Percentiles rank a stretch among this genome's conserved stretches.
These are phyloP conservation scores for Bombus sibiricus DNA, from an alignment of 1,140 invertebrate genomes.

Conservation along the genomic window DNA sequence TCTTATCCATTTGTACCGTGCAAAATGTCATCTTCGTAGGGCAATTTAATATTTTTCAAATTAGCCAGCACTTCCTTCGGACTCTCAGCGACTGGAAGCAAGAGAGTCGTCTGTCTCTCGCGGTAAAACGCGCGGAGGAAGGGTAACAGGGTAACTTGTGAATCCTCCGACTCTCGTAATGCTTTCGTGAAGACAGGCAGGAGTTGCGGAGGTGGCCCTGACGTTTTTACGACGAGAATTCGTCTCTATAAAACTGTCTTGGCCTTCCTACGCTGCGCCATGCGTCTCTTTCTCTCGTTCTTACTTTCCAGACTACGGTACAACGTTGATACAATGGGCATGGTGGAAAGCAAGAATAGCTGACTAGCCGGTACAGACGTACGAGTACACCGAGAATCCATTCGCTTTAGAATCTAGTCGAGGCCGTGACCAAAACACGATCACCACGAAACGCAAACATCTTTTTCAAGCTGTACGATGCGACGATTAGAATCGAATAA, in stretches of 20 bases:
- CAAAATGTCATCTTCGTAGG: neutral
- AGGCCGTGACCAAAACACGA: neutral
- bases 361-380: constrained; percentile 28
- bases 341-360: constrained; percentile 60
- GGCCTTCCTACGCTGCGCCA: constrained; percentile 58
- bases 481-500: too few relatives aligned
- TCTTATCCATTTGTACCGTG: neutral
- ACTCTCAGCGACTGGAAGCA: constrained; percentile 2
- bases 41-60: constrained; percentile 41
- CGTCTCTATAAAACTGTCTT: constrained; percentile 80
- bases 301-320: constrained; percentile 37
- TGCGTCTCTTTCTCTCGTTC: constrained; percentile 20
- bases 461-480: too few relatives aligned
- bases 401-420: constrained; percentile 32
- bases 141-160: constrained; percentile 72
- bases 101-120: constrained; percentile 53
- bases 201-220: constrained; percentile 71
- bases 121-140: constrained; percentile 50
- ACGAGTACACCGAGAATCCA: constrained; percentile 22
- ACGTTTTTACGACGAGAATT: constrained; percentile 79
- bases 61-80: constrained; percentile 46
- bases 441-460: neutral
- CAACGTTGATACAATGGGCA: constrained; percentile 65
- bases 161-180: constrained; percentile 71
- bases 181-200: constrained; percentile 64